Conservation (phyloP, 2,888 invertebrate species). For the Corbicula japonica region DNA sequence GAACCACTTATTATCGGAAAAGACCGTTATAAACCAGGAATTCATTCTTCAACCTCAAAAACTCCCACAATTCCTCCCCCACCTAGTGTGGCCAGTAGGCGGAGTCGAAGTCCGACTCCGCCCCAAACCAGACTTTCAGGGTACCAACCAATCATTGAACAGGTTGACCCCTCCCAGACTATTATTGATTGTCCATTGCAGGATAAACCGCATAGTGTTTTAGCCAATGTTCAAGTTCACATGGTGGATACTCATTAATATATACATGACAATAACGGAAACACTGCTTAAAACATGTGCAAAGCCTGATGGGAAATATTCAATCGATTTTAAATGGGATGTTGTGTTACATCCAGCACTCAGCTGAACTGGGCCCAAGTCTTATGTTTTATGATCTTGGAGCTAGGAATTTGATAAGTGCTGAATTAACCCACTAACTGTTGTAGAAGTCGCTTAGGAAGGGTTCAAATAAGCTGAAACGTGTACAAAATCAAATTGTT, state of each 20-base stretch:
- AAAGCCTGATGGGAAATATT: too few relatives aligned
- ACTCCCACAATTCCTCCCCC: slow-evolving; percentile 82
- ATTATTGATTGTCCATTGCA: slow-evolving; percentile 69
- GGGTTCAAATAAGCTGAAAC: too few relatives aligned
- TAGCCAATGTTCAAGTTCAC: slow-evolving; percentile 96
- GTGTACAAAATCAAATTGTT: too few relatives aligned
- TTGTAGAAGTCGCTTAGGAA: too few relatives aligned
- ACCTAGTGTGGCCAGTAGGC: slow-evolving; percentile 77
- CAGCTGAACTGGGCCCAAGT: too few relatives aligned
- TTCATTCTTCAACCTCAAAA: slow-evolving; percentile 68
- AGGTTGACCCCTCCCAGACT: slow-evolving; percentile 80
- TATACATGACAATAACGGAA: too few relatives aligned
- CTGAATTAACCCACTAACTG: too few relatives aligned
- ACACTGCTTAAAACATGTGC: too few relatives aligned
- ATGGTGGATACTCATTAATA: slow-evolving; percentile 91
- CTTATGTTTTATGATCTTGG: too few relatives aligned
- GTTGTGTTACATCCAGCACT: too few relatives aligned
- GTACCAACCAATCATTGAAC: slow-evolving; percentile 79
- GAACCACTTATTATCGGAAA: slow-evolving; percentile 84
- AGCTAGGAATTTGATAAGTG: too few relatives aligned
- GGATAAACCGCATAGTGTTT: slow-evolving; percentile 89
- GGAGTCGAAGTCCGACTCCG: slow-evolving; percentile 84
- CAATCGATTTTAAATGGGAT: too few relatives aligned
- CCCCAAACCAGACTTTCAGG: slow-evolving; percentile 79
- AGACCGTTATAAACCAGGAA: slow-evolving; percentile 83